A percentile compares a stretch with the other conserved stretches of the same genome.
These are phyloP conservation scores for Ceratosolen solmsi DNA, from an alignment of 1,140 invertebrate genomes.

Conservation along the genomic window DNA sequence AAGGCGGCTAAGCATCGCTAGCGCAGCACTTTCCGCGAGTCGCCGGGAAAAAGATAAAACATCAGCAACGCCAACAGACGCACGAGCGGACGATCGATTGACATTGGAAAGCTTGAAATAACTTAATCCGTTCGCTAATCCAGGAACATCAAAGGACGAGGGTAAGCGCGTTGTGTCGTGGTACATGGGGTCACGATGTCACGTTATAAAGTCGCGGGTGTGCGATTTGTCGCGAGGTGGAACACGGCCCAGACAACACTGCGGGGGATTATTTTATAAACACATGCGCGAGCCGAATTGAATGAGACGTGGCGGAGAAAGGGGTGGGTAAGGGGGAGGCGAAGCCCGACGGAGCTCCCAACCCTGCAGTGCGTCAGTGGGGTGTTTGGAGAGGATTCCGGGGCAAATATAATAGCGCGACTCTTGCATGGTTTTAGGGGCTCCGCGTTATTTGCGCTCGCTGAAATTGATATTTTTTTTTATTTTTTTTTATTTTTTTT, in stretches of 20 bases:
- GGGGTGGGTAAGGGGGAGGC: not conserved
- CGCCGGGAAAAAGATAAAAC: no score
- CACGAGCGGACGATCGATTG: not conserved
- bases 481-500: not conserved
- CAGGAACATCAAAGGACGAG: not conserved
- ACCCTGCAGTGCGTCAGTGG: not conserved
- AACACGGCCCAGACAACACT: conserved; percentile 10
- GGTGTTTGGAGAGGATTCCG: no score
- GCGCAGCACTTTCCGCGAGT: no score
- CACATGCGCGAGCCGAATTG: not conserved
- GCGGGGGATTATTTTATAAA: conserved; percentile 42
- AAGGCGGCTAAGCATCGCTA: no score
- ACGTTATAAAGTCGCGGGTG: conserved; percentile 11
- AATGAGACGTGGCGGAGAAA: not conserved
- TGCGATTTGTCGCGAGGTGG: not conserved
- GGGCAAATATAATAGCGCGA: not conserved
- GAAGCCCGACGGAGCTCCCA: not conserved
- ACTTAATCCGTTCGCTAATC: conserved; percentile 11
- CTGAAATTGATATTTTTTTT: not conserved
- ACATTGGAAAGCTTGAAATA: not conserved
- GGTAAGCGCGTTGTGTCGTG: not conserved
- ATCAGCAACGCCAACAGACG: no score
- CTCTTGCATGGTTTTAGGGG: not conserved
- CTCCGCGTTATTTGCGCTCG: not conserved
- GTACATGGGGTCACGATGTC: not conserved